Evolutionary conservation across 2,113 vertebrate species (phyloP).

Genomic region (Myotis davidii): DNA sequence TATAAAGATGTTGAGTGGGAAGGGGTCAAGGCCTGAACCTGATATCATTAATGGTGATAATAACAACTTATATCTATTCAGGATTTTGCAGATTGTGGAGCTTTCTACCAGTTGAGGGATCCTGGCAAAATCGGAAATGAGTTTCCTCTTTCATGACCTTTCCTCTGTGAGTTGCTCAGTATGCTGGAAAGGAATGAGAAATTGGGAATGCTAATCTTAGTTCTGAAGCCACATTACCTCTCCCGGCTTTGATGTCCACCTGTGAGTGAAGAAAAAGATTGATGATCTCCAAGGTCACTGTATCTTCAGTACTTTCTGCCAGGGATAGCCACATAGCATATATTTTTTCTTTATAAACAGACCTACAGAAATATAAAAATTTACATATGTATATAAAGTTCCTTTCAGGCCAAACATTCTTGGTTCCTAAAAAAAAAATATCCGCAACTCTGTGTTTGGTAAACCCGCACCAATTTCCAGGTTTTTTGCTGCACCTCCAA

Average conservation of each 20-base stretch:
- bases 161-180: slow-evolving; percentile 43
- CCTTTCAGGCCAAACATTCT: not conserved
- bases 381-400: not conserved
- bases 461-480: not conserved
- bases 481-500: not conserved
- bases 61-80: slow-evolving; percentile 15
- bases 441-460: not conserved
- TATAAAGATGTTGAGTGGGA: slow-evolving; percentile 7
- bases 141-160: slow-evolving; percentile 56
- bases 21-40: slow-evolving; percentile 36
- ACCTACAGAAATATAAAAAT: not conserved
- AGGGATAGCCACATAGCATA: not conserved
- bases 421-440: not conserved
- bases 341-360: not conserved
- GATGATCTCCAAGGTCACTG: not conserved
- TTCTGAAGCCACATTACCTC: slow-evolving; percentile 23
- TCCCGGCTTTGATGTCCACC: slow-evolving; percentile 47
- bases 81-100: slow-evolving; percentile 16
- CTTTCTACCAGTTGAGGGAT: slow-evolving; percentile 43
- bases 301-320: not conserved
- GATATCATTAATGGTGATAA: slow-evolving; percentile 25
- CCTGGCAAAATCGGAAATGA: slow-evolving; percentile 53
- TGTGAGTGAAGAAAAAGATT: not conserved
- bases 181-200: not conserved
- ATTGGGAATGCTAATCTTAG: not conserved